These are phyloP conservation scores for Scaptomyza hsui DNA, from an alignment of 1,140 invertebrate genomes.

Conservation along the genomic window DNA sequence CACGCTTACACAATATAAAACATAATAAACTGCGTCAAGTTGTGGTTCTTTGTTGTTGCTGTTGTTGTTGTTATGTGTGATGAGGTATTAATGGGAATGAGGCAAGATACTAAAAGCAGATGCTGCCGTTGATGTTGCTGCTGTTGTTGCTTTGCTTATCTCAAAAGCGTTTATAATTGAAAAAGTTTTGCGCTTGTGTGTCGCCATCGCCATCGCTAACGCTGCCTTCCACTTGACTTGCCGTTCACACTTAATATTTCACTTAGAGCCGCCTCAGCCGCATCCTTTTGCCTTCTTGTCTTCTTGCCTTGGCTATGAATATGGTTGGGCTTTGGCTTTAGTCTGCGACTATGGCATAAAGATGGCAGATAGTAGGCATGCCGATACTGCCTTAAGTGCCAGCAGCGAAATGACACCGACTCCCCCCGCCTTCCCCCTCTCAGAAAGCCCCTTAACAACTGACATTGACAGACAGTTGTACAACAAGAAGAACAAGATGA, in stretches of 20 bases:
- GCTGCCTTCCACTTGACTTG: conserved; percentile 55
- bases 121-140: conserved; percentile 8
- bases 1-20: conserved; percentile 38
- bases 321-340: not conserved
- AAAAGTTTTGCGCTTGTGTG: conserved; percentile 65
- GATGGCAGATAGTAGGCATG: conserved; percentile 9
- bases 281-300: not conserved
- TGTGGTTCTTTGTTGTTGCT: conserved; percentile 24
- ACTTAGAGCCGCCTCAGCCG: conserved; percentile 29
- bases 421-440: not conserved
- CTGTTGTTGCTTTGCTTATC: conserved; percentile 42
- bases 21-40: conserved; percentile 45
- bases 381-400: not conserved
- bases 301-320: not conserved
- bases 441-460: not conserved
- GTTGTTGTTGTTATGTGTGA: conserved; percentile 5
- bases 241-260: conserved; percentile 69
- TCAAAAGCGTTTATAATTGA: conserved; percentile 68
- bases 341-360: conserved; percentile 4
- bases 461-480: conserved; percentile 13
- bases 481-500: not conserved
- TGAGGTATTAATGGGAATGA: not conserved
- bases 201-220: conserved; percentile 19
- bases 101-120: conserved; percentile 20
- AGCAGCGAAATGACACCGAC: not conserved